phyloP scores from a whole-genome alignment of 2,888 invertebrate genomes.

The Nematopogon swammerdamellus region DNA sequence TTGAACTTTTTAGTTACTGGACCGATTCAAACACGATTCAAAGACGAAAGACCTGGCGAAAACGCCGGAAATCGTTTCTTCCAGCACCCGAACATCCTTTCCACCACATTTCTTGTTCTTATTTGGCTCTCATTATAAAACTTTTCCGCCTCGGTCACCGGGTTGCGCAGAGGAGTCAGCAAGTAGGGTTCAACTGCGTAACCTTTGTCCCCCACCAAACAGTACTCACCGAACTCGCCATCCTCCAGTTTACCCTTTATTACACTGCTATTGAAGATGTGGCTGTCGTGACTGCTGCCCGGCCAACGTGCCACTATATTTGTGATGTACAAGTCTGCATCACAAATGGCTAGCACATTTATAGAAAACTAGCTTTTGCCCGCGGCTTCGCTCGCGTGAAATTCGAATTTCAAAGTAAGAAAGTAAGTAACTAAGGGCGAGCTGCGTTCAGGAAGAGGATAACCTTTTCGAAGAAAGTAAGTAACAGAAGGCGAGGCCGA shows the following conservation, averaged over 20 bases:
- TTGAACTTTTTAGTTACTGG: too few species aligned
- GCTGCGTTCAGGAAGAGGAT: too few species aligned
- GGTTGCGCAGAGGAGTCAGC: too few species aligned
- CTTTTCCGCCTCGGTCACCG: conserved; percentile 4
- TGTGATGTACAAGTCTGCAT: conserved; percentile 10
- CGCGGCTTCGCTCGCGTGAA: too few species aligned
- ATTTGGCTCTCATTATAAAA: conserved; percentile 8
- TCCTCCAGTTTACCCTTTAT: conserved; percentile 1
- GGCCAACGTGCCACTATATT: too few species aligned
- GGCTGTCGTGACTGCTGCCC: conserved; percentile 9
- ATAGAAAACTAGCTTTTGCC: too few species aligned
- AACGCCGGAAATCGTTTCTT: conserved; percentile 7
- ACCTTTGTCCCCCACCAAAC: conserved; percentile 7
- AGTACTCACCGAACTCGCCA: not conserved
- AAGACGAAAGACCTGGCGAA: too few species aligned
- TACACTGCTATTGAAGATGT: conserved; percentile 2
- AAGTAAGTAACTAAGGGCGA: too few species aligned
- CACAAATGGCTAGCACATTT: conserved; percentile 12
- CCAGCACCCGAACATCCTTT: conserved; percentile 4
- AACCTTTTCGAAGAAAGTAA: too few species aligned
- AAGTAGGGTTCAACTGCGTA: conserved; percentile 7
- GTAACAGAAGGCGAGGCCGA: too few species aligned
- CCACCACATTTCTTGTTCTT: conserved; percentile 6
- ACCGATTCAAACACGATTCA: too few species aligned
- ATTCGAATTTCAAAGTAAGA: too few species aligned